phyloP scores from a whole-genome alignment of 1,140 invertebrate species.

The Acromyrmex heyeri region DNA sequence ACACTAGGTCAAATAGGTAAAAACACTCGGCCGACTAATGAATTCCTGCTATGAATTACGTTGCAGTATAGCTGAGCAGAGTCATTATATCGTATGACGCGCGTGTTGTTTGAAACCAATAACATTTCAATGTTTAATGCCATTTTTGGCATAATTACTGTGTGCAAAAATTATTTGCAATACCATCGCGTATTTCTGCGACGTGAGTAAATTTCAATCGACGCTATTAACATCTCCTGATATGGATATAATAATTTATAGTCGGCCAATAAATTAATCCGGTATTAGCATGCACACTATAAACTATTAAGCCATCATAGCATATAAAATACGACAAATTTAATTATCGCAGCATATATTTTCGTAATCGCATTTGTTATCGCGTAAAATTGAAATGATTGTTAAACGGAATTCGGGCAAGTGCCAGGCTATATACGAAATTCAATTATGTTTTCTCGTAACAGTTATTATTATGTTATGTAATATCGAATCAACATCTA shows the following conservation, averaged over 20 bases:
- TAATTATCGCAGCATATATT: conserved; percentile 56
- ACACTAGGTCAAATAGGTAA: conserved; percentile 13
- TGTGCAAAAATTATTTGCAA: conserved; percentile 24
- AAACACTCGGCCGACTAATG: conserved; percentile 6
- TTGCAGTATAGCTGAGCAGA: neutral
- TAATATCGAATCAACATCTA: conserved; percentile 46
- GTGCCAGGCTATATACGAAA: conserved; percentile 20
- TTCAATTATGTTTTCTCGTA: conserved; percentile 38
- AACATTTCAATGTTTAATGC: neutral
- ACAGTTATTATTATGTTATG: conserved; percentile 52
- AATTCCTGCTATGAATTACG: neutral
- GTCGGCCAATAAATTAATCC: conserved; percentile 16
- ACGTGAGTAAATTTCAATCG: conserved; percentile 9
- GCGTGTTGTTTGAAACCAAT: neutral
- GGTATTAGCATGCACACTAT: neutral
- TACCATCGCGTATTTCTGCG: conserved; percentile 8
- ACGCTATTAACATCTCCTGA: neutral
- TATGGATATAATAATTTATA: conserved; percentile 40
- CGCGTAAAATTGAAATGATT: conserved; percentile 52
- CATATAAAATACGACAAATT: conserved; percentile 55
- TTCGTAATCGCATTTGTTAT: conserved; percentile 50
- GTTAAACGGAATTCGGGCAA: conserved; percentile 39
- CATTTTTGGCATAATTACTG: neutral
- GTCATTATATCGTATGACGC: neutral
- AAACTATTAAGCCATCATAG: conserved; percentile 17